phyloP scores from a whole-genome alignment of 2,888 invertebrate species.

The Salpingus planirostris region DNA sequence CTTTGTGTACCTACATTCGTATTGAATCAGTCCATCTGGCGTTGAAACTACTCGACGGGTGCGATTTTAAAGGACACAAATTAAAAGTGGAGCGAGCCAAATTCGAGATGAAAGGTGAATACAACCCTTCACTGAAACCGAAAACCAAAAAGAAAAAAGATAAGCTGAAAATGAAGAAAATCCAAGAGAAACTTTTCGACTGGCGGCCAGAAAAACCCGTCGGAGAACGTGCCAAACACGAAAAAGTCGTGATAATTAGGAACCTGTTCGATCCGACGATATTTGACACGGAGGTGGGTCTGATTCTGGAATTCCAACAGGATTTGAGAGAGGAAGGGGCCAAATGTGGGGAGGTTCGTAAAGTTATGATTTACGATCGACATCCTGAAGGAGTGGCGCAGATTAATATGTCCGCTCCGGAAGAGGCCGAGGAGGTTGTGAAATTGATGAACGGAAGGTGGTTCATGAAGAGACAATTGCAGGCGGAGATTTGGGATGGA shows the following conservation, averaged over 20 bases:
- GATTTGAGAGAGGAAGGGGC: conserved; percentile 82
- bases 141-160: conserved; percentile 84
- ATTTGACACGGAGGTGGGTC: conserved; percentile 81
- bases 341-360: conserved; percentile 87
- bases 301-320: conserved; percentile 85
- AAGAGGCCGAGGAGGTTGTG: conserved; percentile 87
- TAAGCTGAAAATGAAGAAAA: conserved; percentile 82
- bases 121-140: conserved; percentile 86
- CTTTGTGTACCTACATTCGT: conserved; percentile 91
- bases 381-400: conserved; percentile 93
- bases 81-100: conserved; percentile 86
- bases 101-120: conserved; percentile 90
- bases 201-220: conserved; percentile 92
- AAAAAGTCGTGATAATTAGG: conserved; percentile 84
- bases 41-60: conserved; percentile 83
- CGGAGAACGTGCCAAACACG: conserved; percentile 79
- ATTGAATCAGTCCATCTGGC: conserved; percentile 91
- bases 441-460: conserved; percentile 79
- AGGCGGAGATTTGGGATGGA: conserved; percentile 91
- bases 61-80: conserved; percentile 66
- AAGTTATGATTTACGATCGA: conserved; percentile 83
- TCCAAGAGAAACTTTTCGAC: conserved; percentile 89
- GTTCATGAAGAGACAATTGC: conserved; percentile 79
- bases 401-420: conserved; percentile 80
- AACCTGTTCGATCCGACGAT: conserved; percentile 85